These are phyloP conservation scores for Drosophila basisetae DNA, from an alignment of 2,888 invertebrate genomes.

Conservation along the genomic window DNA sequence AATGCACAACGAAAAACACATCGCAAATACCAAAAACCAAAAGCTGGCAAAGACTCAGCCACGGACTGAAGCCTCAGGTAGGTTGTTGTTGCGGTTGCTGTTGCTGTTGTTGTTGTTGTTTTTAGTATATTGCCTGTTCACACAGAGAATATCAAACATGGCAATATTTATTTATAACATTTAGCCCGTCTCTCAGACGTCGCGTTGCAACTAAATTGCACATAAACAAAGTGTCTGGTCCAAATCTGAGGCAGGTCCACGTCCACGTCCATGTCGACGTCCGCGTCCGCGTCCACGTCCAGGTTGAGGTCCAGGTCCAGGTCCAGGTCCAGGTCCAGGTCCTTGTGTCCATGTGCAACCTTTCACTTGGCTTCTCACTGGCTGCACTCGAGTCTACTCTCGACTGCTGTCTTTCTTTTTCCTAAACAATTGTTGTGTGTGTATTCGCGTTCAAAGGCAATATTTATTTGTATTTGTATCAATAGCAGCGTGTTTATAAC, in stretches of 20 bases:
- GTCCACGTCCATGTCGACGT: slow-evolving; percentile 42
- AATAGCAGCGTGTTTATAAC: slow-evolving; percentile 80
- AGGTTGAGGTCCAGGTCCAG: slow-evolving; percentile 1
- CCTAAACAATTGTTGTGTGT: slow-evolving; percentile 49
- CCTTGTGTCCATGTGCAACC: slow-evolving; percentile 18
- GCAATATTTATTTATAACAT: slow-evolving; percentile 77
- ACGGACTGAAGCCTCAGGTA: slow-evolving; percentile 32
- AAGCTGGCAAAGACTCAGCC: slow-evolving; percentile 51
- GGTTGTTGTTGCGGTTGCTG: slow-evolving; percentile 5
- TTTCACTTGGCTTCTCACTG: slow-evolving; percentile 9
- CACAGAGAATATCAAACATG: slow-evolving; percentile 69
- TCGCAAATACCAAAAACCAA: slow-evolving; percentile 50
- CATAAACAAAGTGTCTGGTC: slow-evolving; percentile 64
- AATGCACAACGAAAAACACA: slow-evolving; percentile 66
- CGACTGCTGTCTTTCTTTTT: slow-evolving; percentile 55
- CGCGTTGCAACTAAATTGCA: slow-evolving; percentile 53
- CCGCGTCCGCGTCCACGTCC: slow-evolving; percentile 51
- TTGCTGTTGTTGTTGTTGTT: slow-evolving; percentile 16
- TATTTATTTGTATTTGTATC: slow-evolving; percentile 80
- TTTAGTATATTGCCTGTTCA: slow-evolving; percentile 44
- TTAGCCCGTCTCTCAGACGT: slow-evolving; percentile 21
- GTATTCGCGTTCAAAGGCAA: slow-evolving; percentile 16
- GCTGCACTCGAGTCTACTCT: slow-evolving; percentile 20
- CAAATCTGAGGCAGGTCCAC: slow-evolving; percentile 57
- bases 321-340: slow-evolving; percentile 14